Conservation (phyloP, 2,113 vertebrate genomes). For the Neoarius graeffei region DNA sequence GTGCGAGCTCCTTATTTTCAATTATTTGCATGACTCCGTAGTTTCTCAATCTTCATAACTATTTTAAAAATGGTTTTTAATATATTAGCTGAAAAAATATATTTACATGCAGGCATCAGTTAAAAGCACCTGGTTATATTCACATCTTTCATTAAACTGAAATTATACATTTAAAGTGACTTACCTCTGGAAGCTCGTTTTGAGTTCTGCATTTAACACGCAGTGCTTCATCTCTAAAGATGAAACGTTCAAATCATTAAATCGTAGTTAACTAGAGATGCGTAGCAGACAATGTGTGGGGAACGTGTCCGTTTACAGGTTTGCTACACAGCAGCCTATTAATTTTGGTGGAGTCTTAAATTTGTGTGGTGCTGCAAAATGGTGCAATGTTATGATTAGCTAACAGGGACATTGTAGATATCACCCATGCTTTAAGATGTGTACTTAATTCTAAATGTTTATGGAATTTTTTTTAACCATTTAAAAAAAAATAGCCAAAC, state of each 20-base stretch:
- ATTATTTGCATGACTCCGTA: no score
- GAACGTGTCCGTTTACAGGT: not conserved
- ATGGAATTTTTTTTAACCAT: not conserved
- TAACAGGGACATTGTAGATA: not conserved
- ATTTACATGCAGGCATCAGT: not conserved
- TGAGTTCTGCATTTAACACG: conserved; percentile 76
- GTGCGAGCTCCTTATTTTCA: no score
- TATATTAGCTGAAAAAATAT: not conserved
- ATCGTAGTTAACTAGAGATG: not conserved
- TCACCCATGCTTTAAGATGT: not conserved
- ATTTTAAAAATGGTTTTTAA: no score
- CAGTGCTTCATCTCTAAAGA: conserved; percentile 18
- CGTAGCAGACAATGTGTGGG: not conserved
- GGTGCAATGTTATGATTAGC: not conserved
- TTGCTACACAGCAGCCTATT: not conserved
- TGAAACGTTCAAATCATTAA: not conserved
- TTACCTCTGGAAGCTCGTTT: conserved; percentile 76
- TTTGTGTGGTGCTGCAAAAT: not conserved
- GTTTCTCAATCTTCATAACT: no score
- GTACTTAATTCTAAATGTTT: not conserved
- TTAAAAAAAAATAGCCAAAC: not conserved
- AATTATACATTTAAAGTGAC: conserved; percentile 31
- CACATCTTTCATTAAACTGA: not conserved
- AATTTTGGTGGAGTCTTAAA: not conserved
- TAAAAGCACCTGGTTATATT: not conserved